Percentiles rank a stretch among this genome's conserved stretches.
phyloP scores from a whole-genome alignment of 2,113 vertebrate genomes.

The Calypte anna region DNA sequence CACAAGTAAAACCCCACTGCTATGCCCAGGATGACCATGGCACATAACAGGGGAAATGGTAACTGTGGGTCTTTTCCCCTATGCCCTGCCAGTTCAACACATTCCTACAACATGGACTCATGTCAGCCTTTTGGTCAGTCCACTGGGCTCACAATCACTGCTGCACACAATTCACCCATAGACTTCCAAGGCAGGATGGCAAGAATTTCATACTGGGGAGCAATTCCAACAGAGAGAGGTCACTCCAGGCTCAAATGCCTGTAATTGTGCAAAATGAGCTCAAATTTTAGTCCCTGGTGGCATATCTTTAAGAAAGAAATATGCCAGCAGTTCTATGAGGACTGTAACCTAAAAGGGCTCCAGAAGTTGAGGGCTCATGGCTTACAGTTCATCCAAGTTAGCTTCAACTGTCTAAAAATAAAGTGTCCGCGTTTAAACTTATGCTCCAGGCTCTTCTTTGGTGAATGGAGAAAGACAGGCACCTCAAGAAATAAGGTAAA shows the following conservation, averaged over 20 bases:
- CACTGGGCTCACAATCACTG: background rate
- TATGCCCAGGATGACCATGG: rapidly evolving
- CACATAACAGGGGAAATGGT: background rate
- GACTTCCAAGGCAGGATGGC: background rate
- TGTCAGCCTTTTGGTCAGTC: background rate
- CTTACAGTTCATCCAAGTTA: background rate
- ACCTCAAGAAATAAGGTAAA: conserved; percentile 9
- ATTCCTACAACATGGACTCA: background rate
- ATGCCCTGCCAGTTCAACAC: background rate
- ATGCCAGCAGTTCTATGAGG: background rate
- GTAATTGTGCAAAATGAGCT: background rate
- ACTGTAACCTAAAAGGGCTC: background rate
- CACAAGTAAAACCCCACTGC: background rate
- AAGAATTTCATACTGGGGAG: background rate
- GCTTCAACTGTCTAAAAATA: background rate
- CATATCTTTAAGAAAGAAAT: background rate
- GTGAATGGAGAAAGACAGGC: background rate
- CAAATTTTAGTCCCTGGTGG: background rate
- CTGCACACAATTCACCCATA: background rate
- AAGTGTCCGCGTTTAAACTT: background rate
- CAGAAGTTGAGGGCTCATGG: background rate
- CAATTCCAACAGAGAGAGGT: background rate
- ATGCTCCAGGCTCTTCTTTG: background rate
- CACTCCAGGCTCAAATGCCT: background rate
- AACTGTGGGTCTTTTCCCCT: background rate